Percentiles rank a stretch among this genome's conserved stretches.
Conservation (phyloP, 2,113 vertebrate genomes). For the Bombycilla garrulus region DNA sequence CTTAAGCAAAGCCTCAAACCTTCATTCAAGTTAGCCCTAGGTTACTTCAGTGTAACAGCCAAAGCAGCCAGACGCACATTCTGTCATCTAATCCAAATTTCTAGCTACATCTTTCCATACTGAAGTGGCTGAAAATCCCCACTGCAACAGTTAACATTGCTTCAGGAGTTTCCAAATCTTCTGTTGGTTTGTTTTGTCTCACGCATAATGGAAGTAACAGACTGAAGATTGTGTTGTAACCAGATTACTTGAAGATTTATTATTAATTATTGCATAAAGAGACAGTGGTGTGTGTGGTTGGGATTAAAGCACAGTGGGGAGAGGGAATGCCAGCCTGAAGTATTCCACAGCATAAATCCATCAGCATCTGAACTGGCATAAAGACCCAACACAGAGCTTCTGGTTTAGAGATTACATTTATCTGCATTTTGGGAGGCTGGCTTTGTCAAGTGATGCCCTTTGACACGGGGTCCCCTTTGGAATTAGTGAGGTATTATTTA, state of each 20-base stretch:
- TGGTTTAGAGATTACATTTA: not conserved
- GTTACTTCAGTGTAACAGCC: not conserved
- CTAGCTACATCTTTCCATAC: not conserved
- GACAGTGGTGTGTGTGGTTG: not conserved
- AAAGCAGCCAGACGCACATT: not conserved
- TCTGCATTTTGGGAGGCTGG: not conserved
- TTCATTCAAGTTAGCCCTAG: not conserved
- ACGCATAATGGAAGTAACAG: not conserved
- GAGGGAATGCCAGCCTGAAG: not conserved
- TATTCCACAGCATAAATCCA: not conserved
- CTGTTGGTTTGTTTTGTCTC: not conserved
- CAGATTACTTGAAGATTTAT: conserved; percentile 3
- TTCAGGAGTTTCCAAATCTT: not conserved
- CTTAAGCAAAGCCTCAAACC: not conserved
- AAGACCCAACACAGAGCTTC: not conserved
- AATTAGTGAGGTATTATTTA: not conserved
- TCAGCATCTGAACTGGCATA: not conserved
- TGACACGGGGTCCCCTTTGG: not conserved
- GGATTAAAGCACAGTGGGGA: not conserved
- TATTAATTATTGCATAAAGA: not conserved
- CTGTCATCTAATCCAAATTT: not conserved
- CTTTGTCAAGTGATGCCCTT: not conserved
- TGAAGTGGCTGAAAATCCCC: not conserved
- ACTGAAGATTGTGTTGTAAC: not conserved
- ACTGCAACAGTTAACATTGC: not conserved